Conservation (phyloP, 2,113 vertebrate species). For the Pterophyllum scalare region DNA sequence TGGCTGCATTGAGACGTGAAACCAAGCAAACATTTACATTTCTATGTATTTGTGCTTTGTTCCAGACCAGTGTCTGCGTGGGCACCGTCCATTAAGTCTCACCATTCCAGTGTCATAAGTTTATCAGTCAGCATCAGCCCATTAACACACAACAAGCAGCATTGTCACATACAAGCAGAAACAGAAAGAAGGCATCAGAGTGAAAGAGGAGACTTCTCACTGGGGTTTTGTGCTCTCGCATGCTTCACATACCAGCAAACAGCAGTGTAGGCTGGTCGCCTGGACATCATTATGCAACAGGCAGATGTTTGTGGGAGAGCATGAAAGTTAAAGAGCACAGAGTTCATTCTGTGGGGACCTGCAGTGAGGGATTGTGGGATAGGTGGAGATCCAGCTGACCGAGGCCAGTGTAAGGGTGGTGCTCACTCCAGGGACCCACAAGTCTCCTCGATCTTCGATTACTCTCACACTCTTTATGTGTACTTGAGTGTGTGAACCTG, state of each 20-base stretch:
- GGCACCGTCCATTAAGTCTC: background rate
- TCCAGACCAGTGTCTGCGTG: background rate
- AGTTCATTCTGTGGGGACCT: constrained; percentile 53
- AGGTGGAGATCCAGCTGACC: constrained; percentile 62
- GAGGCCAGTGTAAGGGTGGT: constrained; percentile 55
- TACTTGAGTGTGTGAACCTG: background rate
- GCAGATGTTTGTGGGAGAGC: constrained; percentile 80
- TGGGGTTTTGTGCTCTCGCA: constrained; percentile 47
- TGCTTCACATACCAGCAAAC: constrained; percentile 69
- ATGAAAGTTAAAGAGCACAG: constrained; percentile 23
- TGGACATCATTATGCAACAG: constrained; percentile 72
- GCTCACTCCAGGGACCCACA: constrained; percentile 48
- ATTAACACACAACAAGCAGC: constrained; percentile 34
- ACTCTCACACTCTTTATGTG: constrained; percentile 30
- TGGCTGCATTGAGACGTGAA: background rate
- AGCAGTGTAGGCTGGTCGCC: constrained; percentile 70
- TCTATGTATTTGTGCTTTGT: background rate
- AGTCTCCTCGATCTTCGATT: background rate
- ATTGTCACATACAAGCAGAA: constrained; percentile 28
- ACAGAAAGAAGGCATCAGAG: background rate
- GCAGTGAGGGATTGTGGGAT: constrained; percentile 63
- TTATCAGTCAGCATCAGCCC: constrained; percentile 45
- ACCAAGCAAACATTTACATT: background rate
- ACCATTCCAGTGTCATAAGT: background rate
- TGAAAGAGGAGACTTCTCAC: constrained; percentile 41